Conservation (phyloP, 2,797 vertebrate species). For the Aeoliscus strigatus region DNA sequence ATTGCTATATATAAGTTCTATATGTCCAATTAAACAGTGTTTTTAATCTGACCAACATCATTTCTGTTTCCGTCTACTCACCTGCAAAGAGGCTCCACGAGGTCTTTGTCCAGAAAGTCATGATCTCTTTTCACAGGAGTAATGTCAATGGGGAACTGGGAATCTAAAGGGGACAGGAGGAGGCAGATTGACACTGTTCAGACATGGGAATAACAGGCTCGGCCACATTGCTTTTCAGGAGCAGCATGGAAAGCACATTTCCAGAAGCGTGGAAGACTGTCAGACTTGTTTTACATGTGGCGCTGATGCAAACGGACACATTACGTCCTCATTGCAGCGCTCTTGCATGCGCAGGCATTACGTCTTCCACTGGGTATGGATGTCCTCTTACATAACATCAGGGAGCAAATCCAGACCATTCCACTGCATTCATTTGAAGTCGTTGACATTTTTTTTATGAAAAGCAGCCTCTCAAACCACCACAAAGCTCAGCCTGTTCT, state of each 20-base stretch:
- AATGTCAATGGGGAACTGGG: conserved; percentile 96
- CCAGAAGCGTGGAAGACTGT: conserved; percentile 37
- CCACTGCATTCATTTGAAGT: conserved; percentile 56
- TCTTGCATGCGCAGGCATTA: conserved; percentile 61
- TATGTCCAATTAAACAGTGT: too few relatives aligned
- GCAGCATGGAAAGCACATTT: conserved; percentile 23
- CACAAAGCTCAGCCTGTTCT: conserved; percentile 42
- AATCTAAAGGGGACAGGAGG: conserved; percentile 72
- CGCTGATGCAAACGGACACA: conserved; percentile 61
- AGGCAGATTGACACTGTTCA: too few relatives aligned
- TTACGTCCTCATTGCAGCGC: conserved; percentile 51
- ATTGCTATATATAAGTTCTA: too few relatives aligned
- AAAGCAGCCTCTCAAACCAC: conserved; percentile 42
- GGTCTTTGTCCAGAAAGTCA: conserved; percentile 98
- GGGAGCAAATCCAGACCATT: conserved; percentile 67
- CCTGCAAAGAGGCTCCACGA: conserved; percentile 97
- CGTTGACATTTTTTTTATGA: conserved; percentile 61
- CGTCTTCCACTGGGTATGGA: conserved; percentile 55
- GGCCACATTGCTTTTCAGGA: conserved; percentile 31
- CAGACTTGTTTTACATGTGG: conserved; percentile 49
- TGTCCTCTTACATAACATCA: conserved; percentile 68
- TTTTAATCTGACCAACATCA: too few relatives aligned
- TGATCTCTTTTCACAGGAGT: conserved; percentile 94
- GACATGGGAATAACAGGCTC: too few relatives aligned
- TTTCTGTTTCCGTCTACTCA: conserved; percentile 67